These are phyloP conservation scores for Morpho helenor DNA, from an alignment of 2,888 invertebrate species.

Conservation along the genomic window DNA sequence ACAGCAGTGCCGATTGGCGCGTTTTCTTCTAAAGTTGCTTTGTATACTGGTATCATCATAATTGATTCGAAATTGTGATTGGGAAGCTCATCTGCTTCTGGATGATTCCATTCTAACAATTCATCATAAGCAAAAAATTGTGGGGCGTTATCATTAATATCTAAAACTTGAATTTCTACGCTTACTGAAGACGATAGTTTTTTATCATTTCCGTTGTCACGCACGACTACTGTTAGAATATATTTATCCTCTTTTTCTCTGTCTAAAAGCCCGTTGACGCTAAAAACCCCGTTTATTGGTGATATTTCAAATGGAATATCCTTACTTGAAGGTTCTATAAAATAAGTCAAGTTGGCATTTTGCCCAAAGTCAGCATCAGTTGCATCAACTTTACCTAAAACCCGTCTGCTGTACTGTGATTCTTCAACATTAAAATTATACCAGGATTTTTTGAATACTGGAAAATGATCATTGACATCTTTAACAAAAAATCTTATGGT, in stretches of 20 bases:
- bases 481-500: conserved; percentile 85
- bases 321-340: conserved; percentile 69
- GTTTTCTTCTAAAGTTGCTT: conserved; percentile 86
- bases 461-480: conserved; percentile 91
- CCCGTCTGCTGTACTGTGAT: conserved; percentile 84
- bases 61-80: conserved; percentile 76
- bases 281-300: conserved; percentile 83
- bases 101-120: conserved; percentile 67
- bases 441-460: conserved; percentile 89
- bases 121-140: conserved; percentile 89
- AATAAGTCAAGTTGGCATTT: conserved; percentile 88
- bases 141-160: conserved; percentile 91
- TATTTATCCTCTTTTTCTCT: conserved; percentile 86
- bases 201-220: conserved; percentile 83
- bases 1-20: conserved; percentile 86
- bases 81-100: conserved; percentile 64
- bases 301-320: conserved; percentile 85
- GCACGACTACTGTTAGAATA: conserved; percentile 84
- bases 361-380: conserved; percentile 88
- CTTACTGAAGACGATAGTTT: conserved; percentile 85
- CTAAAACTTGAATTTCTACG: conserved; percentile 89
- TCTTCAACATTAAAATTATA: conserved; percentile 91
- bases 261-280: conserved; percentile 87
- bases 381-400: conserved; percentile 88
- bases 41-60: conserved; percentile 84